Conservation (phyloP, 2,113 vertebrate species). For the Macrotis lagotis region DNA sequence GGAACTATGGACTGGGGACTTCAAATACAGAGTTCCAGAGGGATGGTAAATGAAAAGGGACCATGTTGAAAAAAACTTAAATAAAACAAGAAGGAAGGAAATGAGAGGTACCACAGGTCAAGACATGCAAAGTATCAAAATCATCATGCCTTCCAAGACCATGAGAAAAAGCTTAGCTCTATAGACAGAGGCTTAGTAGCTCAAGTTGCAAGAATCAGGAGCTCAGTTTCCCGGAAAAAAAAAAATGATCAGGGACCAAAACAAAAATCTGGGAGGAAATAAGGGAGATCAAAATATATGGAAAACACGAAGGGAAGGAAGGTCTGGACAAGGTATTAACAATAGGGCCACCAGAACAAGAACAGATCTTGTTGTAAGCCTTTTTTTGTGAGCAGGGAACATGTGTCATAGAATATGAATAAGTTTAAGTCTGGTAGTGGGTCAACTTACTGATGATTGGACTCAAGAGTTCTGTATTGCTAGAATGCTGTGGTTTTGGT, state of each 20-base stretch:
- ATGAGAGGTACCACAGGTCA: neutral
- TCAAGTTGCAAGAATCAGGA: neutral
- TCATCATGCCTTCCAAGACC: neutral
- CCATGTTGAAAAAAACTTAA: neutral
- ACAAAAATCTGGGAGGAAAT: neutral
- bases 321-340: neutral
- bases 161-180: neutral
- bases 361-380: neutral
- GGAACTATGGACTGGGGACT: too few relatives aligned
- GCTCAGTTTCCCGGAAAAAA: neutral
- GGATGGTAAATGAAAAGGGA: neutral
- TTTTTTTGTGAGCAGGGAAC: neutral
- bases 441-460: neutral
- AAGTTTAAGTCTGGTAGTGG: neutral
- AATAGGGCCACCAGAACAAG: neutral
- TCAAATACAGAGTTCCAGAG: neutral
- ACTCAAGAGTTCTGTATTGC: neutral
- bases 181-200: neutral
- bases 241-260: neutral
- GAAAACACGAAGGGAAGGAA: neutral
- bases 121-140: neutral
- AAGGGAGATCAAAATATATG: neutral
- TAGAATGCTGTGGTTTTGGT: neutral
- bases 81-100: neutral
- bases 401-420: neutral